phyloP scores from a whole-genome alignment of 2,113 vertebrate genomes.

The Bujurquina vittata region DNA sequence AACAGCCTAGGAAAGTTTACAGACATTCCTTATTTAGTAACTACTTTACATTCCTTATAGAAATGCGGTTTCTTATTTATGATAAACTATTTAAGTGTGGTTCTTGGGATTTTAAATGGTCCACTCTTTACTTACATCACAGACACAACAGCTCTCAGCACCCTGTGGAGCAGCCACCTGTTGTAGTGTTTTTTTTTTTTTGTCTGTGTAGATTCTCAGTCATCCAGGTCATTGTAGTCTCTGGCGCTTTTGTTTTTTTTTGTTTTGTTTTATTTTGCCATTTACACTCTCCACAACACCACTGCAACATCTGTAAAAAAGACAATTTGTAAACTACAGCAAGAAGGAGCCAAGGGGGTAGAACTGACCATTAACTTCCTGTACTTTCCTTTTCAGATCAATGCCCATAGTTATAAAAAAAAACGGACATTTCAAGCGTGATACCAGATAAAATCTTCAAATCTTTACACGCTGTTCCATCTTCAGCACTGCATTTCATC shows the following conservation, averaged over 20 bases:
- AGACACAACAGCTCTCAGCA: not conserved
- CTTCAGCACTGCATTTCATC: not conserved
- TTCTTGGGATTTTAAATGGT: slow-evolving; percentile 27
- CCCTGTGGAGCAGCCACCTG: slow-evolving; percentile 7
- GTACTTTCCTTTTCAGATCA: too few species aligned
- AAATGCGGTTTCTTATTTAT: not conserved
- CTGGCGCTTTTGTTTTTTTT: too few species aligned
- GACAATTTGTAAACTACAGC: not conserved
- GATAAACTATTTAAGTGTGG: slow-evolving; percentile 6
- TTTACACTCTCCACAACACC: not conserved
- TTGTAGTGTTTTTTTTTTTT: not conserved
- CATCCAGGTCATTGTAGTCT: too few species aligned
- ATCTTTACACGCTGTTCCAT: not conserved
- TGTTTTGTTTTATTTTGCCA: not conserved
- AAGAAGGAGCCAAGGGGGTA: too few species aligned
- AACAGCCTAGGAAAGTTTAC: slow-evolving; percentile 27
- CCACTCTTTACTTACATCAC: not conserved
- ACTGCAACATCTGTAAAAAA: not conserved
- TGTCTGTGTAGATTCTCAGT: too few species aligned
- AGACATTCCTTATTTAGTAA: slow-evolving; percentile 35
- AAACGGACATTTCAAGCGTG: not conserved
- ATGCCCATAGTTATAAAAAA: too few species aligned
- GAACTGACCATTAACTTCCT: too few species aligned
- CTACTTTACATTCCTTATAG: slow-evolving; percentile 32
- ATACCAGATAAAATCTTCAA: not conserved